phyloP scores from a whole-genome alignment of 2,113 vertebrate species.

The Dicerorhinus sumatrensis region DNA sequence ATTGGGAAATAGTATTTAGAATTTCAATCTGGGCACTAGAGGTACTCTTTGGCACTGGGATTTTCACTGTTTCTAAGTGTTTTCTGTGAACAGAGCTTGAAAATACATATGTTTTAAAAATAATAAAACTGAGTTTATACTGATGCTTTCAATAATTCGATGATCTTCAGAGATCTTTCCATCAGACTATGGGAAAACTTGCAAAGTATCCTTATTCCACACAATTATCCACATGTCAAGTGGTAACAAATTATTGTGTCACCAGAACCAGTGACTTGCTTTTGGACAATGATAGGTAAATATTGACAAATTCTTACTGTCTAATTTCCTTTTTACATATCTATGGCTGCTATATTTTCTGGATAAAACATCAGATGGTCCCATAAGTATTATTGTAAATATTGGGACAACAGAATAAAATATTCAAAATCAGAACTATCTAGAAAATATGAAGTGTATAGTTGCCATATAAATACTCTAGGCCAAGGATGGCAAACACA shows the following conservation, averaged over 20 bases:
- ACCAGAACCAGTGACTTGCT: conserved; percentile 17
- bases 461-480: conserved; percentile 17
- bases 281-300: conserved; percentile 6
- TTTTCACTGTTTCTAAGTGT: background rate
- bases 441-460: conserved; percentile 18
- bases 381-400: background rate
- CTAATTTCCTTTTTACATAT: background rate
- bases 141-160: conserved; percentile 2
- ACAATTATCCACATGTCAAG: background rate
- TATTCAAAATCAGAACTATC: background rate
- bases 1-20: background rate
- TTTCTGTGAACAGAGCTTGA: background rate
- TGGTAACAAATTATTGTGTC: background rate
- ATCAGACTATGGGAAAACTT: background rate
- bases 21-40: background rate
- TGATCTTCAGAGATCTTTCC: background rate
- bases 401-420: background rate
- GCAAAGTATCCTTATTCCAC: background rate
- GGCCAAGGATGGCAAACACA: background rate
- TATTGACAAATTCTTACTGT: background rate
- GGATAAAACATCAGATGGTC: background rate
- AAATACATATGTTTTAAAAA: background rate
- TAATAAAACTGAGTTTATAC: background rate
- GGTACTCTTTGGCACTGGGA: background rate
- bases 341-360: background rate